These are phyloP conservation scores for Pygathrix nemaeus DNA, from an alignment of 2,113 vertebrate genomes.

Conservation along the genomic window DNA sequence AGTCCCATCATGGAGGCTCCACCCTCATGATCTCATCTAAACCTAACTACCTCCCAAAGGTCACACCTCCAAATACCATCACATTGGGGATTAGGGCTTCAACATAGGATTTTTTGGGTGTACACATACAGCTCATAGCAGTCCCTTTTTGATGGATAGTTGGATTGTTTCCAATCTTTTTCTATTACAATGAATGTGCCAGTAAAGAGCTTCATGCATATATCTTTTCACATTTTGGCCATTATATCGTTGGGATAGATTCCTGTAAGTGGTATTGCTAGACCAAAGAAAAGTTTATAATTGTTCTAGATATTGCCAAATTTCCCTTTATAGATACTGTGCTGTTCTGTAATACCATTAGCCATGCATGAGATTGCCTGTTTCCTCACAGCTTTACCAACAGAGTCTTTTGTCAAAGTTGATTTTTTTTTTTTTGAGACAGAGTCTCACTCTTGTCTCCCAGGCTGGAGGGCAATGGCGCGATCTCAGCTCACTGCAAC, in stretches of 20 bases:
- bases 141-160: not conserved
- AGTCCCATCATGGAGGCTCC: not conserved
- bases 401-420: not conserved
- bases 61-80: not conserved
- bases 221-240: not conserved
- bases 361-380: not conserved
- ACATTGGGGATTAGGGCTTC: not conserved
- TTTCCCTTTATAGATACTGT: not conserved
- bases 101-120: not conserved
- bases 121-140: not conserved
- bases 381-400: not conserved
- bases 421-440: not conserved
- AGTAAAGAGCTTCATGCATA: not conserved
- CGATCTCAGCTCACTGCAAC: no score
- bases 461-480: no score
- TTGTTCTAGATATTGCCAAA: not conserved
- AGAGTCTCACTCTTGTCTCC: no score
- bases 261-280: not conserved
- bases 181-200: not conserved
- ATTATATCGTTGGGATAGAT: not conserved
- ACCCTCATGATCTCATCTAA: not conserved
- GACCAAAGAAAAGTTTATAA: not conserved
- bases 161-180: not conserved
- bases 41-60: not conserved
- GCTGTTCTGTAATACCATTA: not conserved